A percentile compares a stretch with the other conserved stretches of the same genome.
Conservation (phyloP, 2,888 invertebrate genomes). For the Metallyticus violacea region DNA sequence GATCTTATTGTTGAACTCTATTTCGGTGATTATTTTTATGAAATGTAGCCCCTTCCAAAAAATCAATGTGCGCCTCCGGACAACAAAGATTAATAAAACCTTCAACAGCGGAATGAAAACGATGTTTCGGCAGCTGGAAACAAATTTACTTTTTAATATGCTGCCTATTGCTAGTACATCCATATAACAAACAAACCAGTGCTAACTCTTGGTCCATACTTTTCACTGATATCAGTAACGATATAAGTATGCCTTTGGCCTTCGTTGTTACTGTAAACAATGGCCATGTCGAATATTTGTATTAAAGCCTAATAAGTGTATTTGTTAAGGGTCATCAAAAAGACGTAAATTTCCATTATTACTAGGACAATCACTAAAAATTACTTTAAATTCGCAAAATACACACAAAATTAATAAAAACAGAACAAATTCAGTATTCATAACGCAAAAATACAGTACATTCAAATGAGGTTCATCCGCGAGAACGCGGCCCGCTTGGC, state of each 20-base stretch:
- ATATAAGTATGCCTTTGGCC: background rate
- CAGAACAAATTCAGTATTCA: too few species aligned
- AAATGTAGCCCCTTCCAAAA: background rate
- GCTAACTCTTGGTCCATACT: background rate
- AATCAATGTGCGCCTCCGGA: background rate
- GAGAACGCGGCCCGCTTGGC: too few species aligned
- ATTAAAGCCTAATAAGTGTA: too few species aligned
- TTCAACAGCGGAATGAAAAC: background rate
- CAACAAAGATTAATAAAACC: background rate
- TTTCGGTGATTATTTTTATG: background rate
- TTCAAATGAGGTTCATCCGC: too few species aligned
- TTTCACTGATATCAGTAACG: background rate
- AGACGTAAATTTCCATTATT: too few species aligned
- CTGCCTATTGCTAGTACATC: background rate
- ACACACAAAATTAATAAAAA: too few species aligned
- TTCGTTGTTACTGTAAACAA: background rate
- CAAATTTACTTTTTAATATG: background rate
- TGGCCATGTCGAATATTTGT: too few species aligned
- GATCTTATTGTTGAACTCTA: background rate
- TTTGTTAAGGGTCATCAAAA: too few species aligned
- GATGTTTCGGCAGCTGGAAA: background rate
- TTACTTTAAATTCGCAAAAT: too few species aligned
- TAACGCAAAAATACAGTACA: too few species aligned
- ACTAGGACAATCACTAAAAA: too few species aligned
- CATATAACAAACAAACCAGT: background rate